Base-by-base conservation (phyloP, 2,888 invertebrate genomes). In the Seira musarum region DNA sequence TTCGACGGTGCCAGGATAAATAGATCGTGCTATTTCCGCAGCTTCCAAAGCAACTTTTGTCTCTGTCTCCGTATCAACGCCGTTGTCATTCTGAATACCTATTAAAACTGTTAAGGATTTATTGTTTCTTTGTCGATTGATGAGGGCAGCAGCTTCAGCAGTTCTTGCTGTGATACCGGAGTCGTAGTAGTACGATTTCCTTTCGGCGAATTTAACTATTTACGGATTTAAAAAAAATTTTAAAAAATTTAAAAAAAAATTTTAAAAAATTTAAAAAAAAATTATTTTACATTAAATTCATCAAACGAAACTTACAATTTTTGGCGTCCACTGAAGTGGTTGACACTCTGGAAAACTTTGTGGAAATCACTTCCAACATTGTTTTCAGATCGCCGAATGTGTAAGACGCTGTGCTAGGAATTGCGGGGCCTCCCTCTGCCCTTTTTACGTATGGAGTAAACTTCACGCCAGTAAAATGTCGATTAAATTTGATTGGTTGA, bases 261-360 rank as follows among this genome's bases (percentile, higher is more conserved):
- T n/a, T n/a, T n/a, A n/a, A n/a, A n/a, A n/a, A n/a, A n/a, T n/a
- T n/a, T n/a, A n/a, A n/a, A n/a, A n/a, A n/a, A n/a, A n/a, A n/a
- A n/a, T n/a, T n/a, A n/a, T n/a, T n/a, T n/a, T n/a, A n/a, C n/a
- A n/a, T n/a, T n/a, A n/a, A n/a, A n/a, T n/a, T n/a, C n/a, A n/a
- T n/a, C n/a, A n/a, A n/a, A n/a, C n/a, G n/a, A n/a, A n/a, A n/a
- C 22, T 10, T 65, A 80, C 75, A 70, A 21, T 80, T 70, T 19
- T 63, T 30, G 8, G 74, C 80, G 10, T 71, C 80, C 13, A 49
- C 75, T 0, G 71, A 61, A 13, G 17, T 75, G 1, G 80, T 75
- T 1, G 75, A 21, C 13, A 80, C 60, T 46, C 17, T 65, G 0
- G 66, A 61, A 63, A 80, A 80, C 22, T 66, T 75, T 49, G 61